A percentile compares a stretch with the other conserved stretches of the same genome.
Evolutionary conservation across 2,113 vertebrate species (phyloP).

Genomic region (Petroica traversi): DNA sequence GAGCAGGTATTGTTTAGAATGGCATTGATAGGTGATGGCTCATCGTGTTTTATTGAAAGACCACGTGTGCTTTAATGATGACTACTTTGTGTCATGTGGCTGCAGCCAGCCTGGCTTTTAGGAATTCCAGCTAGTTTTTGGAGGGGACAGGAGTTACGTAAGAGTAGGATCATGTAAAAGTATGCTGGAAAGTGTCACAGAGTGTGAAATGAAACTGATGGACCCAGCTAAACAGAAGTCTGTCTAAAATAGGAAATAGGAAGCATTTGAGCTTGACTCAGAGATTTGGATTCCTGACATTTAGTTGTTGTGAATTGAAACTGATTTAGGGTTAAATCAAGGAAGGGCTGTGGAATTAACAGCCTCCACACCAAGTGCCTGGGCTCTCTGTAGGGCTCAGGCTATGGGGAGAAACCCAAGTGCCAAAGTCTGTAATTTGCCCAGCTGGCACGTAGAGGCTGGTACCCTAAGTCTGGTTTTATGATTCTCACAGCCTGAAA

Average conservation of each 20-base stretch:
- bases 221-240: neutral
- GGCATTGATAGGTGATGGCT: neutral
- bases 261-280: neutral
- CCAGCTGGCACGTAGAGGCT: neutral
- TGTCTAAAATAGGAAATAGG: neutral
- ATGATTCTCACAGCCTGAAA: neutral
- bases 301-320: neutral
- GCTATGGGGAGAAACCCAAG: neutral
- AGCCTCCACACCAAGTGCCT: neutral
- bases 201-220: slow-evolving; percentile 1
- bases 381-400: neutral
- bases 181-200: neutral
- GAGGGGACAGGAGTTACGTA: neutral
- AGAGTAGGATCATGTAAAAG: neutral
- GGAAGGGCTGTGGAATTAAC: neutral
- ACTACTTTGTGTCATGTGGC: neutral
- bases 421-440: neutral
- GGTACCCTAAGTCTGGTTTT: neutral
- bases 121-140: neutral
- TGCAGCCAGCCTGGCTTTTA: neutral
- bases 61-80: rapidly evolving
- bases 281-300: neutral
- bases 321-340: neutral
- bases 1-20: neutral
- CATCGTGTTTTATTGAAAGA: neutral